Conservation (phyloP, 2,888 invertebrate species). For the Isotomurus palustris region DNA sequence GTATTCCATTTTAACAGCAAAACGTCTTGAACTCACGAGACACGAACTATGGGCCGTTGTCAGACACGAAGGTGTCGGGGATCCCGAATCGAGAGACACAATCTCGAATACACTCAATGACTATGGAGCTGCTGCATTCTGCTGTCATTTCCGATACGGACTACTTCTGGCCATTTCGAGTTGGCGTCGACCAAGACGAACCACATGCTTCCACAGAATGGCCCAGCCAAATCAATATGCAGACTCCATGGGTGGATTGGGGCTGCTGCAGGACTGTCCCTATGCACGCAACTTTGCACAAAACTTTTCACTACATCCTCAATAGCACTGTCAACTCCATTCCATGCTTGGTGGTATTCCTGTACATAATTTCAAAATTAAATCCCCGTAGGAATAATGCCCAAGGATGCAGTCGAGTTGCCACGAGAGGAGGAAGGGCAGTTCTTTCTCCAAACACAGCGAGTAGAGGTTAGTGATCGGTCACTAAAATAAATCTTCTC, state of each 20-base stretch:
- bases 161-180: conserved; percentile 29
- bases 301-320: background rate
- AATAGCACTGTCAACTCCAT: conserved; percentile 48
- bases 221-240: conserved; percentile 25
- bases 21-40: conserved; percentile 15
- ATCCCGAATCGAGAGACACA: conserved; percentile 7
- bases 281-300: background rate
- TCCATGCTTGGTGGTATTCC: conserved; percentile 45
- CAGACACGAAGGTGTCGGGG: conserved; percentile 10
- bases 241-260: conserved; percentile 24
- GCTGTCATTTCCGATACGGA: background rate
- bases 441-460: conserved; percentile 46
- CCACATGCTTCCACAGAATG: conserved; percentile 17
- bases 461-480: conserved; percentile 50
- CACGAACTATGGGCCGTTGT: conserved; percentile 19
- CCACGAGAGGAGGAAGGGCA: conserved; percentile 40
- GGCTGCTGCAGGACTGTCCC: conserved; percentile 1
- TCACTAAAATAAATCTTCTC: conserved; percentile 49
- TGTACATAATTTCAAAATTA: conserved; percentile 47
- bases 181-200: conserved; percentile 22
- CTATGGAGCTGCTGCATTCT: background rate
- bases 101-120: conserved; percentile 4
- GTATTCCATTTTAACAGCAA: conserved; percentile 11
- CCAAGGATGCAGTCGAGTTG: conserved; percentile 45
- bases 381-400: conserved; percentile 46